Percentiles rank a stretch among this genome's conserved stretches.
Evolutionary conservation across 2,797 vertebrate genomes (phyloP).

Genomic region (Pseudochirops cupreus): DNA sequence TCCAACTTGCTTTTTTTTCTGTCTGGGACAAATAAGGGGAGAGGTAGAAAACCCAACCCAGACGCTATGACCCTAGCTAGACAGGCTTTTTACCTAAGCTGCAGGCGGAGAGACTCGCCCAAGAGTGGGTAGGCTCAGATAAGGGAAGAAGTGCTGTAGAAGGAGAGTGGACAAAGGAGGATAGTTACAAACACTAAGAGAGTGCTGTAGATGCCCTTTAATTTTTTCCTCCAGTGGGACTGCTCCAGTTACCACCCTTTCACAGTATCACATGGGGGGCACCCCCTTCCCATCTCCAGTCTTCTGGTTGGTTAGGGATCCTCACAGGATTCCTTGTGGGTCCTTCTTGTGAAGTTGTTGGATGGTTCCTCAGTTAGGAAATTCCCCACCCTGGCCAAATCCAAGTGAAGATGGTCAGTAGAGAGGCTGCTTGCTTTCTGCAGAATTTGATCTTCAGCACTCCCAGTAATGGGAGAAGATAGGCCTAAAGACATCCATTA

Average conservation of each 20-base stretch:
- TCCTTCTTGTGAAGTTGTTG: not conserved
- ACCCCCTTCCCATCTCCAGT: not conserved
- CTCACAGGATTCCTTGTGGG: not conserved
- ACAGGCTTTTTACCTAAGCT: not conserved
- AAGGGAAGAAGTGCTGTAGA: not conserved
- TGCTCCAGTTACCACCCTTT: not conserved
- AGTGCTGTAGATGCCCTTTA: not conserved
- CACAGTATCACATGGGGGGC: not conserved
- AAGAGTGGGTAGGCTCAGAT: not conserved
- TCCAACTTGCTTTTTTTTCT: not conserved
- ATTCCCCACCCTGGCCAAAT: not conserved
- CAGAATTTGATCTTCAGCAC: accelerated
- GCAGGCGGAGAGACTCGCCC: not conserved
- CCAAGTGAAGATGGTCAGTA: accelerated
- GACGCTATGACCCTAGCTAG: not conserved
- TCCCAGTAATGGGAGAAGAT: accelerated
- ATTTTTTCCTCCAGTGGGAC: not conserved
- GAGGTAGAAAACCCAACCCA: not conserved
- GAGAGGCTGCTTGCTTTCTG: not conserved
- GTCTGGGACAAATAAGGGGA: not conserved
- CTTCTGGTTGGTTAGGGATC: not conserved
- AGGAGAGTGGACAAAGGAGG: not conserved
- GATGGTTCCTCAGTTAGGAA: not conserved
- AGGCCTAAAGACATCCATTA: not conserved
- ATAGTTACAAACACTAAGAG: not conserved